Base-by-base conservation (phyloP, 2,888 invertebrate genomes). In the Brachyptera risi region DNA sequence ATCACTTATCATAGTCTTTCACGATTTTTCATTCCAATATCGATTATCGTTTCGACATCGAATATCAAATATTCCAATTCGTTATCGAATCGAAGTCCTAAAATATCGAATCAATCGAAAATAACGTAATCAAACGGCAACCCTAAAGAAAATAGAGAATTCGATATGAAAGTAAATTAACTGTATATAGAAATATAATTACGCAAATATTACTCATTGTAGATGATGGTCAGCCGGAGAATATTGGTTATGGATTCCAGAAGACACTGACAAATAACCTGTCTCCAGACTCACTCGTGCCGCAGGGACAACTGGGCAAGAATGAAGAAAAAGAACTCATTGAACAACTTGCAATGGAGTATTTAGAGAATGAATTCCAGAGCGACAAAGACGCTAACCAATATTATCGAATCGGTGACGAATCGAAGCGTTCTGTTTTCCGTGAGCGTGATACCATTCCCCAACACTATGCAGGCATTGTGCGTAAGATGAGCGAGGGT, bases 211-310 rank as follows among this genome's bases (percentile, higher is more conserved):
- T 54, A 3, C 11, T 54, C 19, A 27, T 37, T 17, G 3, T 64
- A 73, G 74, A 73, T 51, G 71, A 72, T 54, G 77, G 76, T 4
- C 77, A 77, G 56, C 70, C 75, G 13, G 77, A 78, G 66, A 74
- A 75, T 26, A 74, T 76, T 15, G 77, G 75, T 0, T 75, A 75
- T 56, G 75, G 73, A 13, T 75, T 72, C 59, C 76, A 75, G 59
- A 74, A 75, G 37, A 65, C 73, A 23, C 51, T 65, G n/a, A 61
- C 65, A 13, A 23, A n/a, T n/a, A 15, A 21, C 13, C 21, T 35
- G 4, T 19, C 56, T 17, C 13, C 56, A 11, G 68, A 19, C 40
- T 67, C 13, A 66, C 17, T 7, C 35, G 49, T 3, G 38, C 47
- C 40, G 65, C 19, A 65, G 63, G n/a, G 38, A 61, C 11, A 56